Conservation (phyloP, 1,140 invertebrate species). For the Caerostris extrusa region DNA sequence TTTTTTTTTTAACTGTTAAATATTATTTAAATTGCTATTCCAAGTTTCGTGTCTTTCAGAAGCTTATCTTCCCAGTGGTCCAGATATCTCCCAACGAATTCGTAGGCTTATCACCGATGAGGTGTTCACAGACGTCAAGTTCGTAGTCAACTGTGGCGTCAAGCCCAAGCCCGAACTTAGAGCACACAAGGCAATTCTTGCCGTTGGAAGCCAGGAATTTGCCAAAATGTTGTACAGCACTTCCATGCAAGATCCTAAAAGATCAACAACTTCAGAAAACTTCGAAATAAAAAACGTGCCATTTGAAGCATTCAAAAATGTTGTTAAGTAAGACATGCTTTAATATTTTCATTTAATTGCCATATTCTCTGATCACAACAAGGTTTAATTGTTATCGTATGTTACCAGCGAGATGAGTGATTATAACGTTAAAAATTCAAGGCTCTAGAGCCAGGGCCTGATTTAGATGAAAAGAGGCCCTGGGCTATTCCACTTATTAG, state of each 20-base stretch:
- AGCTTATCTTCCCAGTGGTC: too few relatives aligned
- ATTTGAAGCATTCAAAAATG: slow-evolving; percentile 41
- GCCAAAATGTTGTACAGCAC: slow-evolving; percentile 8
- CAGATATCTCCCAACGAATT: neutral
- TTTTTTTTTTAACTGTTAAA: too few relatives aligned
- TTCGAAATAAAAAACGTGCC: slow-evolving; percentile 44
- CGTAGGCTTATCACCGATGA: neutral
- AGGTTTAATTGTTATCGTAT: neutral
- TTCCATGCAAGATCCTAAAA: too few relatives aligned
- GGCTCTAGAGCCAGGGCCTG: too few relatives aligned
- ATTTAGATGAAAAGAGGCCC: too few relatives aligned
- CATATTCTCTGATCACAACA: too few relatives aligned
- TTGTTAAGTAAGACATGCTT: slow-evolving; percentile 59
- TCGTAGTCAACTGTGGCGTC: slow-evolving; percentile 15
- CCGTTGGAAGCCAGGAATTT: slow-evolving; percentile 48
- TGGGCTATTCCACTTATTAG: too few relatives aligned
- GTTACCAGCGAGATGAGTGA: too few relatives aligned
- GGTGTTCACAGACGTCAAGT: slow-evolving; percentile 55
- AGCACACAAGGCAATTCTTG: slow-evolving; percentile 58
- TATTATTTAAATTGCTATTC: too few relatives aligned
- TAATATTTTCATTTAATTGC: neutral
- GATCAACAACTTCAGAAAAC: neutral
- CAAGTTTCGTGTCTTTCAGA: neutral
- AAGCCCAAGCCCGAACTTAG: slow-evolving; percentile 29
- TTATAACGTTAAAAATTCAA: too few relatives aligned